Evolutionary conservation across 2,888 invertebrate genomes (phyloP).

Genomic region (Flabesymbios commensalis): DNA sequence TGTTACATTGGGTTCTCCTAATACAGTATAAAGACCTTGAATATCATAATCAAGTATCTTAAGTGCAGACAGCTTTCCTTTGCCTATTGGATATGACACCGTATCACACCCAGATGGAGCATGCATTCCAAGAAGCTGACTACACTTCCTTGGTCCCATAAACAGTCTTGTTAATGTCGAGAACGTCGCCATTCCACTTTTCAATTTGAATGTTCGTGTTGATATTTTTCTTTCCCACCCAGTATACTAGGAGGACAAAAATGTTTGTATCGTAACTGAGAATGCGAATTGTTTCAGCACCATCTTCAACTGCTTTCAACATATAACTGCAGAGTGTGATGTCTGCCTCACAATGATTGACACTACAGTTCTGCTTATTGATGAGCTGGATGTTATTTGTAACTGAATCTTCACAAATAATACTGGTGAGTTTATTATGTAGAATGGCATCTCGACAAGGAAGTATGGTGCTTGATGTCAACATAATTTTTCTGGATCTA

Average conservation of each 20-base stretch:
- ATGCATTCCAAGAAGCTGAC: background rate
- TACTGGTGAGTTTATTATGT: background rate
- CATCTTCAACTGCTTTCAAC: background rate
- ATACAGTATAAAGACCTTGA: no score
- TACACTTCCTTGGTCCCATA: no score
- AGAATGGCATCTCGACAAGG: constrained; percentile 1
- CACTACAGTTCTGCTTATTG: background rate
- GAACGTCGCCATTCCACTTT: no score
- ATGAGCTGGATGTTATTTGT: background rate
- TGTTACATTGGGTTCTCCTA: background rate
- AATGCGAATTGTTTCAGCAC: background rate
- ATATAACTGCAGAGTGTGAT: constrained; percentile 1
- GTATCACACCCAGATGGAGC: background rate
- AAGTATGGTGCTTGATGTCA: background rate
- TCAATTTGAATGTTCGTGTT: no score
- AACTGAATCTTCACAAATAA: background rate
- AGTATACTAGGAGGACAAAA: background rate
- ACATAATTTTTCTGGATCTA: background rate
- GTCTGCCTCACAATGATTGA: background rate
- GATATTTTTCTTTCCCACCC: no score
- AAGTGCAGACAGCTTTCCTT: background rate
- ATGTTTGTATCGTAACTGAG: background rate
- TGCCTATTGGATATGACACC: background rate
- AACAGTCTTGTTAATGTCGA: no score
- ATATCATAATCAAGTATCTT: no score